Evolutionary conservation across 2,888 invertebrate genomes (phyloP), one percentile per base, ranked within the genome.

Genomic region (Lithophane ornitopus): DNA sequence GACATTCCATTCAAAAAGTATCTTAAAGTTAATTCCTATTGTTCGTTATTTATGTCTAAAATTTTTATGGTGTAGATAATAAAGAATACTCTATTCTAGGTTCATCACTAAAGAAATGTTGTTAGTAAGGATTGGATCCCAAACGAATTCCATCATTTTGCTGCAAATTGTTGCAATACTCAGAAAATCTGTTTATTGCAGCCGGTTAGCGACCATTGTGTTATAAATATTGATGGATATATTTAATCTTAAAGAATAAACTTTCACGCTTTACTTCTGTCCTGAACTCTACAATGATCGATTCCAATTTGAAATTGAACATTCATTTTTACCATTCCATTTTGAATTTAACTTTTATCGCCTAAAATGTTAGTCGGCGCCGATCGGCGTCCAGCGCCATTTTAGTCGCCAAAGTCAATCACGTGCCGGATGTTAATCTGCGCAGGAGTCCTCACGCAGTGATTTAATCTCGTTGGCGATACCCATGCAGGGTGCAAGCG

Each of bases 341-440:
- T 63, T 52, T 26, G 22, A 46, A 59, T 46, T 67, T 52, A 58
- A 62, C n/a, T 54, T 59, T 49, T 62, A 69, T 70, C 22, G 26
- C 41, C 49, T 61, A 39, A 67, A 66, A 80, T 81, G 34, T 63
- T 59, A 58, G 59, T 28, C 67, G 67, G 72, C 67, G 54, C 65
- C 72, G 70, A 67, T 78, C 59, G 67, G 56, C 61, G 54, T 70
- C 22, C 39, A 79, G 78, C 76, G 69, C 70, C 78, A 80, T 81
- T 81, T 82, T 81, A 85, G 75, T 72, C 78, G 62, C 52, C 78
- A 44, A 80, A 89, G 85, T 89, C 87, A 84, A 85, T 87, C 89
- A 83, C 80, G 81, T 83, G 84, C 90, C 91, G 92, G 92, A 92
- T 90, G 91, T 90, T 85, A 91, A 91, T 91, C 91, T 88, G 81